Conservation (phyloP, 2,888 invertebrate species). For the Ochlodes sylvanus region DNA sequence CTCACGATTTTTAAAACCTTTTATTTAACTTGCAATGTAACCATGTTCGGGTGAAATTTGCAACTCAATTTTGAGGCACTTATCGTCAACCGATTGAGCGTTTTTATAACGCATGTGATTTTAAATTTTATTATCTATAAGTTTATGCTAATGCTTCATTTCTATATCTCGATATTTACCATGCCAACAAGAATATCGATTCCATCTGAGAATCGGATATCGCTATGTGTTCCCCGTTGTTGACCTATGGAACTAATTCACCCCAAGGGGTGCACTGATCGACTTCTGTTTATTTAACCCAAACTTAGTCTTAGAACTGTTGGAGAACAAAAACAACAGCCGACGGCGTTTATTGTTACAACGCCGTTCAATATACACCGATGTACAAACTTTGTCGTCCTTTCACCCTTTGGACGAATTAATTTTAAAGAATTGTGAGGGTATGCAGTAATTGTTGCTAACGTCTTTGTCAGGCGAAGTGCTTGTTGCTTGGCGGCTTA, state of each 20-base stretch:
- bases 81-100: too few species aligned
- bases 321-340: constrained; percentile 68
- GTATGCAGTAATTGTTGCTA: constrained; percentile 56
- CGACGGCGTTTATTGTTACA: constrained; percentile 68
- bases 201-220: constrained; percentile 15
- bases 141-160: neutral
- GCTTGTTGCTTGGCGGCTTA: too few species aligned
- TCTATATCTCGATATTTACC: neutral
- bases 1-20: too few species aligned
- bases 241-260: constrained; percentile 36
- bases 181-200: constrained; percentile 24
- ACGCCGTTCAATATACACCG: constrained; percentile 60
- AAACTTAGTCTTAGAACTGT: constrained; percentile 52
- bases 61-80: too few species aligned
- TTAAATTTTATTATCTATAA: neutral
- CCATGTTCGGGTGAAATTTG: too few species aligned
- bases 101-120: too few species aligned
- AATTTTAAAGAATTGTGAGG: constrained; percentile 37
- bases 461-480: constrained; percentile 42
- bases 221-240: constrained; percentile 23
- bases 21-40: too few species aligned
- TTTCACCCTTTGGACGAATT: constrained; percentile 11
- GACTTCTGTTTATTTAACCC: constrained; percentile 62
- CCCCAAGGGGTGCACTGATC: constrained; percentile 44
- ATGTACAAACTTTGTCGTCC: constrained; percentile 9